Conservation (phyloP, 2,113 vertebrate genomes). For the Narcine bancroftii region DNA sequence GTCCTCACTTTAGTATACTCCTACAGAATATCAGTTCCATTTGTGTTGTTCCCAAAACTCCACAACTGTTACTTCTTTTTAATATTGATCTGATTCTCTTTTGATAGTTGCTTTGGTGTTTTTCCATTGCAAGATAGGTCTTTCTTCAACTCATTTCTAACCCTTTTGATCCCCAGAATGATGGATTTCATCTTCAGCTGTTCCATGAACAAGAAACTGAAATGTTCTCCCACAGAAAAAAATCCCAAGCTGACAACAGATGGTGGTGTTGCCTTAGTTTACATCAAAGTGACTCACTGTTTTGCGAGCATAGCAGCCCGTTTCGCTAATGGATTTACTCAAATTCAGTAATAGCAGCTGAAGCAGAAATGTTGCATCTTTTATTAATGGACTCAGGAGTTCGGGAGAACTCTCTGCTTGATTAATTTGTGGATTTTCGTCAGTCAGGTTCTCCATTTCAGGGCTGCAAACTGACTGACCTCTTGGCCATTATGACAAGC, state of each 20-base stretch:
- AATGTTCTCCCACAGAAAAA: too few species aligned
- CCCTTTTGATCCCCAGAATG: too few species aligned
- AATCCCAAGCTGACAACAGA: background rate
- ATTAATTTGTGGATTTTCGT: conserved; percentile 22
- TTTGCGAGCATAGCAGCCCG: background rate
- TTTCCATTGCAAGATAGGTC: background rate
- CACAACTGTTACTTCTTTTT: background rate
- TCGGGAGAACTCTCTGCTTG: background rate
- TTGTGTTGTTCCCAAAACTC: background rate
- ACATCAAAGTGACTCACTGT: too few species aligned
- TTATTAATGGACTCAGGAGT: background rate
- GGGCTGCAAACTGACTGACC: background rate
- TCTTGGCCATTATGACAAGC: background rate
- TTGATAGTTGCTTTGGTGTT: background rate
- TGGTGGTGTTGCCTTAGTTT: background rate
- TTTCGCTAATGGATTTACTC: background rate
- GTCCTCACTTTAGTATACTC: too few species aligned
- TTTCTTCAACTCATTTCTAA: background rate
- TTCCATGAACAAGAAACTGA: background rate
- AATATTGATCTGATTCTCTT: background rate
- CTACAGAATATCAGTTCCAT: too few species aligned
- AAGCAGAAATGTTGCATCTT: conserved; percentile 14
- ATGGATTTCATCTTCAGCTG: background rate
- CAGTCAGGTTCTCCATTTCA: background rate
- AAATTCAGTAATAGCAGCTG: background rate